These are phyloP conservation scores for Loxodonta africana DNA, from an alignment of 2,113 vertebrate species.

Conservation along the genomic window DNA sequence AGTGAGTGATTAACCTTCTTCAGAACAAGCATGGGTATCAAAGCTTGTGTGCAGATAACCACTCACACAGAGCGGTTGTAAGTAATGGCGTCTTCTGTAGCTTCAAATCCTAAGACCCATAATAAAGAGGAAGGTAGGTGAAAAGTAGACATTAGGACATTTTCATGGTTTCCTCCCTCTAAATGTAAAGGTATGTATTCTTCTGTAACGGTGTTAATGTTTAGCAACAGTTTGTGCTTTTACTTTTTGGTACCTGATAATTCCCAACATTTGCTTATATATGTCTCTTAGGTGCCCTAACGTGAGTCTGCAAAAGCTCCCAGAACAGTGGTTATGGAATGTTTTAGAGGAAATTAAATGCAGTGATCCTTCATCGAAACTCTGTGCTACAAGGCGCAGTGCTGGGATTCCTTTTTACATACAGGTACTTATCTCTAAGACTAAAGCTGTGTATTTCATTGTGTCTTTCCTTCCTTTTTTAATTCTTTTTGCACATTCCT, in stretches of 20 bases:
- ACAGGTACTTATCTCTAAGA: slow-evolving; percentile 90
- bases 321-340: slow-evolving; percentile 92
- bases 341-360: slow-evolving; percentile 95
- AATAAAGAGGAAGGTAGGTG: slow-evolving; percentile 48
- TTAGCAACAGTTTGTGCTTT: not conserved
- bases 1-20: not conserved
- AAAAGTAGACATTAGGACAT: slow-evolving; percentile 15
- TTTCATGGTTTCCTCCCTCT: not conserved
- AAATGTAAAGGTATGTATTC: slow-evolving; percentile 16
- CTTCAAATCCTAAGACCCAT: not conserved
- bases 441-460: not conserved
- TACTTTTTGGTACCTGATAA: not conserved
- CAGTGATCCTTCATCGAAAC: slow-evolving; percentile 94
- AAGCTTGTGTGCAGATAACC: not conserved
- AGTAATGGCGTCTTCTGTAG: not conserved
- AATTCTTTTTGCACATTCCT: not conserved
- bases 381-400: slow-evolving; percentile 97
- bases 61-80: not conserved
- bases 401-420: slow-evolving; percentile 99
- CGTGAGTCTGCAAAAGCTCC: slow-evolving; percentile 91
- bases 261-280: slow-evolving; percentile 41
- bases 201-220: slow-evolving; percentile 10
- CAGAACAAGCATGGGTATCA: not conserved
- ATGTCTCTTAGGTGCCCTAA: slow-evolving; percentile 89
- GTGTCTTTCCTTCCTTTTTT: not conserved